Evolutionary conservation across 2,113 vertebrate genomes (phyloP), one percentile per base, ranked within the genome.

Genomic region (Chelonoidis abingdonii): DNA sequence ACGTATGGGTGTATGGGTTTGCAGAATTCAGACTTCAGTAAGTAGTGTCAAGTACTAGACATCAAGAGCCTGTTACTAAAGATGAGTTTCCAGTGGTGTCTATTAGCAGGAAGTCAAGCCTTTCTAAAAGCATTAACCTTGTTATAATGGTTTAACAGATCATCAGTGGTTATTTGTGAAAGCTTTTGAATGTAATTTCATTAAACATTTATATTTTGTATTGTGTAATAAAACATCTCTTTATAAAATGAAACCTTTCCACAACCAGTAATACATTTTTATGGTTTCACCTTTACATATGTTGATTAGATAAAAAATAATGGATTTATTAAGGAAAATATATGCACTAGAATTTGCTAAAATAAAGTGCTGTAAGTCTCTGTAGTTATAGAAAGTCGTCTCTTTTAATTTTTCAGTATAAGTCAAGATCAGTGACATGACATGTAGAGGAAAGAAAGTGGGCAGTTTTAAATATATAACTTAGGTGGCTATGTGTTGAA

Each of bases 201-300:
- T 86, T 95, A 92, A 92, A 56, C 89, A 84, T 79, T 84, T 84
- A 17, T 84, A 54, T 86, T 83, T 87, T 27, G 38, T 83, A 57
- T 75, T 76, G 13, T 35, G 47, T 41, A 27, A n/a, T 76, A 76
- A 76, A 76, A 10, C 38, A 76, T 21, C 84, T 89, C 14, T 49
- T 83, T 90, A 7, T 4, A 38, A 83, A 89, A 10, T 75, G 35
- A 87, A 82, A 65, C 5, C 50, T 79, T 75, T 85, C 44, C 54
- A 3, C 79, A 65, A 62, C n/a, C 38, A 80, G 83, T 75, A 84
- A 17, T 62, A 87, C 29, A 47, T 80, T 88, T 82, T 82, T 41
- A 41, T 2, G 24, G 0, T 2, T 35, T 80, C 62, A 56, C n/a
- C 72, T 44, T 76, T 76, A 76, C 72, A 27, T 38, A 41, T 44